Evolutionary conservation across 2,888 invertebrate genomes (phyloP), one percentile per base, ranked within the genome.

Genomic region (Druceiella hillmani): DNA sequence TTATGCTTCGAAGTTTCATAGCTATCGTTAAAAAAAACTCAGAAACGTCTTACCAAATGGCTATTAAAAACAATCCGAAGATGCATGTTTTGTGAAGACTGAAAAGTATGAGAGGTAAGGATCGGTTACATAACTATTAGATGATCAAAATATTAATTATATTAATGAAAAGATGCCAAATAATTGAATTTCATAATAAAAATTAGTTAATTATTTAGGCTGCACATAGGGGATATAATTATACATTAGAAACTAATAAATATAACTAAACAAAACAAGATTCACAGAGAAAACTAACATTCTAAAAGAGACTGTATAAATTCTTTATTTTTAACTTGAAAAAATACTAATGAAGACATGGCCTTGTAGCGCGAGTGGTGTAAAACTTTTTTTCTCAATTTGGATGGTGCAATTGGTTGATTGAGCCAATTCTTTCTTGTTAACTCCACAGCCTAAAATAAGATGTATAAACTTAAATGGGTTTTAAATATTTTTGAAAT

Each of bases 321-420:
- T n/a, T 64, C 62, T 43, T 64, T 67, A 47, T 72, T 72, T 49
- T 67, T 67, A 1, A 68, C 66, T 61, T 65, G 65, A 46, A 74
- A 72, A 44, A 73, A 66, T 40, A 55, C 58, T 12, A 71, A 66
- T 9, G 66, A 67, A 7, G 65, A 65, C 6, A 74, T 52, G 0
- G 67, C 64, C 49, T 66, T 66, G 41, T 71, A 66, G 41, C 71
- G 57, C 15, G 72, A 73, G 55, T 70, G 64, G 43, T 68, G 64
- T 16, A 72, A 50, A 2, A 73, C 66, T 56, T 71, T 71, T 40
- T 66, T 67, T 4, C 68, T 53, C 6, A 73, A 50, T 41, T 69
- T 68, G 22, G 59, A 49, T 2, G 68, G 68, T 7, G 66, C 62
- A 3, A 68, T 59, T 3, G 68, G 64, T 42, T 58, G 64, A 34